These are phyloP conservation scores for Myotis pilosus DNA, from an alignment of 2,797 vertebrate genomes.

Conservation along the genomic window DNA sequence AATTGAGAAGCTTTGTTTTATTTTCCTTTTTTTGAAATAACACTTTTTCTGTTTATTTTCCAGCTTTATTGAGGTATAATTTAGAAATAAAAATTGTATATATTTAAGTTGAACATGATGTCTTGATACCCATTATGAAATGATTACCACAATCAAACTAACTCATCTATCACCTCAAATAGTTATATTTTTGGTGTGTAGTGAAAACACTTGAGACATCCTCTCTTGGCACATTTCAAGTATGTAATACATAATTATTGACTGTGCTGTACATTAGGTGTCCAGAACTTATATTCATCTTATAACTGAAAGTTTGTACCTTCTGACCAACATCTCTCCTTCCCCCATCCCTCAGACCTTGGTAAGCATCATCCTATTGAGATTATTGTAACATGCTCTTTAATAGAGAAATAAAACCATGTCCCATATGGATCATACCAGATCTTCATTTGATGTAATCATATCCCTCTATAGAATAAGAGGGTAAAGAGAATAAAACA, in stretches of 20 bases:
- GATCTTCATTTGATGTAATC: not conserved
- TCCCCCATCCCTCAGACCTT: accelerated
- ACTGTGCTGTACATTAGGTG: not conserved
- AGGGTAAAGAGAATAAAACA: not conserved
- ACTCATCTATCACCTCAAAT: not conserved
- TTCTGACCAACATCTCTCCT: not conserved
- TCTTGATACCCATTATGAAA: not conserved
- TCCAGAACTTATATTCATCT: not conserved
- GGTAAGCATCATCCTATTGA: not conserved
- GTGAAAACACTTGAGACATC: not conserved
- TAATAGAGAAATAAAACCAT: not conserved
- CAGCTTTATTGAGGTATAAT: not conserved
- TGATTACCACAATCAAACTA: not conserved
- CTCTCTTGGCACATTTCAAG: not conserved
- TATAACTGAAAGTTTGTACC: not conserved
- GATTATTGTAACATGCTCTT: not conserved
- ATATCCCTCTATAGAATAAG: not conserved
- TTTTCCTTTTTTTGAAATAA: not conserved
- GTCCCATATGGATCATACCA: not conserved
- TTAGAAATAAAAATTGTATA: not conserved
- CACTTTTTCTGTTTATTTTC: not conserved
- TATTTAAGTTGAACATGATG: not conserved
- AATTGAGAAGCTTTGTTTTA: not conserved
- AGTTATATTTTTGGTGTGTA: not conserved
- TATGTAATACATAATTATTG: not conserved